Conservation (phyloP, 2,797 vertebrate genomes). For the Sebastes oblongus region DNA sequence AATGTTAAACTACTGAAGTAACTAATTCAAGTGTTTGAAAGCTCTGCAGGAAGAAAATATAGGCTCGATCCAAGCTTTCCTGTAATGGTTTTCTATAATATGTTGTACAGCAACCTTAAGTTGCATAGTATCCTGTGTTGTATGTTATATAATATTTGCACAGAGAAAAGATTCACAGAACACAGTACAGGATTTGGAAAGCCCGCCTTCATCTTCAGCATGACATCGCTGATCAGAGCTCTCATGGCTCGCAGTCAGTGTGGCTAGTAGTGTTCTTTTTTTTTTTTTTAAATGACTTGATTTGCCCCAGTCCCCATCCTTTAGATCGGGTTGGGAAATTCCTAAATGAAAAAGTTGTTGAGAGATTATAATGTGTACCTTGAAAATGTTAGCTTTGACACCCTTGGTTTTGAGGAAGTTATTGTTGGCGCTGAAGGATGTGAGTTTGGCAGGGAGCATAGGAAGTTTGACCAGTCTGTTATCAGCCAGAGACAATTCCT, state of each 20-base stretch:
- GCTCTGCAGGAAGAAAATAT: not conserved
- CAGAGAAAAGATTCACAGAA: not conserved
- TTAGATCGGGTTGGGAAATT: not conserved
- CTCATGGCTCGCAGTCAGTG: not conserved
- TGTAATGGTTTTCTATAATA: not conserved
- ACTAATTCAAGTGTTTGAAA: not conserved
- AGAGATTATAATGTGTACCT: constrained; percentile 77
- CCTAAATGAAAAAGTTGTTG: not conserved
- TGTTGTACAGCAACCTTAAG: not conserved
- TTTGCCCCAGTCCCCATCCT: not conserved
- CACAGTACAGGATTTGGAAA: not conserved
- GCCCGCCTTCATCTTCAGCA: not conserved
- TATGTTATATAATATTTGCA: not conserved
- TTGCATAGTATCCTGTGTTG: not conserved
- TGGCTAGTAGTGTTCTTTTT: not conserved
- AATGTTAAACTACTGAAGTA: not conserved
- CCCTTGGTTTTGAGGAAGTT: constrained; percentile 94
- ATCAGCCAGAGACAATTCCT: constrained; percentile 93
- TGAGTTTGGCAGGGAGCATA: constrained; percentile 90
- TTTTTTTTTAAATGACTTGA: not conserved
- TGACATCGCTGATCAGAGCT: not conserved
- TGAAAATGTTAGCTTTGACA: constrained; percentile 93
- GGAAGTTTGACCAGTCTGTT: constrained; percentile 92
- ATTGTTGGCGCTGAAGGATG: constrained; percentile 90
- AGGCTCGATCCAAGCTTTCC: not conserved